A percentile compares a stretch with the other conserved stretches of the same genome.
phyloP scores from a whole-genome alignment of 1,140 invertebrate genomes.

The Drosophila lini region DNA sequence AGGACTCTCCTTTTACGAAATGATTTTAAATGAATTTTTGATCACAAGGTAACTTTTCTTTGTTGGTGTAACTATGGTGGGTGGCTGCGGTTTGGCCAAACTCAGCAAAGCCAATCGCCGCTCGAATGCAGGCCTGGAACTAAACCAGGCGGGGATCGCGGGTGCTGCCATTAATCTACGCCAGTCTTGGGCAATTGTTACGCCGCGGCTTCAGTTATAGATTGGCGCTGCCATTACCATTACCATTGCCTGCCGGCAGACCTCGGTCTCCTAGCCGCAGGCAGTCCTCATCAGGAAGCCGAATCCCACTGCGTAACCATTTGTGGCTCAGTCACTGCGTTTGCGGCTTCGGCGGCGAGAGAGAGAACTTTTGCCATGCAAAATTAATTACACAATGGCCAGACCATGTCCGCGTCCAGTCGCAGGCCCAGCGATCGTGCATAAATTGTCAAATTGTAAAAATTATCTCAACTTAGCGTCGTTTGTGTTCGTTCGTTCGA shows the following conservation, averaged over 20 bases:
- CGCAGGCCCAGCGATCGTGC: constrained; percentile 67
- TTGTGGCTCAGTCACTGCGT: constrained; percentile 3
- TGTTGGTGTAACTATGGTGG: constrained; percentile 33
- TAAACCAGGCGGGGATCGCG: constrained; percentile 22
- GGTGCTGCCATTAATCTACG: constrained; percentile 61
- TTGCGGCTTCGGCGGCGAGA: constrained; percentile 9
- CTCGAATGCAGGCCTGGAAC: constrained; percentile 34
- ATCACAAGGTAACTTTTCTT: background rate
- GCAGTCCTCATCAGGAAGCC: constrained; percentile 78
- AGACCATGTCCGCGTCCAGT: constrained; percentile 17
- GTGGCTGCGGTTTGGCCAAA: constrained; percentile 44
- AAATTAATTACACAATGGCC: constrained; percentile 78
- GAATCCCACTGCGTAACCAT: constrained; percentile 55
- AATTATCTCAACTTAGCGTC: constrained; percentile 79
- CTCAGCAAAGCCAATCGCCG: constrained; percentile 28
- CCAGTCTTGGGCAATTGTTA: constrained; percentile 61
- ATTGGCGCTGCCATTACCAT: constrained; percentile 32
- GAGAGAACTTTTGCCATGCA: constrained; percentile 68
- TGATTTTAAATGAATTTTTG: too few species aligned
- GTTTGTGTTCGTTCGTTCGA: constrained; percentile 52
- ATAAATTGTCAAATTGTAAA: constrained; percentile 83
- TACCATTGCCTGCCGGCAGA: constrained; percentile 18
- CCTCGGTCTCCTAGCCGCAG: constrained; percentile 53
- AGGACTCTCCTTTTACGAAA: too few species aligned
- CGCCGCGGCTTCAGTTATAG: constrained; percentile 43